Evolutionary conservation across 2,888 invertebrate species (phyloP).

Genomic region (Oeneis ivallda): DNA sequence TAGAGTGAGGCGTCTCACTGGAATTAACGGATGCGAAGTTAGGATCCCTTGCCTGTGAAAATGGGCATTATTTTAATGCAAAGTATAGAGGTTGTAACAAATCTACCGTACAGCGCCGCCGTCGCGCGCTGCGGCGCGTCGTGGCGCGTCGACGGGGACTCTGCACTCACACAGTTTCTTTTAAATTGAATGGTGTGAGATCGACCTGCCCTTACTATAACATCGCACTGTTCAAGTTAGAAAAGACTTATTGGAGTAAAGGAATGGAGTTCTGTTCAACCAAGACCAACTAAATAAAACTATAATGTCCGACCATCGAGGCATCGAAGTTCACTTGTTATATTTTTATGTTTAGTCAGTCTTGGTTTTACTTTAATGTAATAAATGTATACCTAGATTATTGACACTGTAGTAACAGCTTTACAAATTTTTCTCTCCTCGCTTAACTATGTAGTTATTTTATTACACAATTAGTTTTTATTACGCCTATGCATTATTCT

Average conservation of each 20-base stretch:
- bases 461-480: conserved; percentile 39
- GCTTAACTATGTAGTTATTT: conserved; percentile 48
- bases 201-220: conserved; percentile 63
- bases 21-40: conserved; percentile 75
- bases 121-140: conserved; percentile 51
- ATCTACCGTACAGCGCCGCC: conserved; percentile 76
- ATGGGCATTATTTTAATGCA: conserved; percentile 95
- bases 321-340: conserved; percentile 58
- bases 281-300: conserved; percentile 81
- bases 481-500: conserved; percentile 68
- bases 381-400: conserved; percentile 43
- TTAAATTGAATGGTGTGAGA: conserved; percentile 81
- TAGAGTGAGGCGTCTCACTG: conserved; percentile 75
- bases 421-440: conserved; percentile 48
- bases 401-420: conserved; percentile 45
- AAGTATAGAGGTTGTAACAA: conserved; percentile 93
- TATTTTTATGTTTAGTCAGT: conserved; percentile 80
- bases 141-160: conserved; percentile 63
- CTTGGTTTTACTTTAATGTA: conserved; percentile 74
- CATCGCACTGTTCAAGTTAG: conserved; percentile 80
- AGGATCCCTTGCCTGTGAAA: conserved; percentile 85
- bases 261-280: conserved; percentile 81
- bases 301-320: conserved; percentile 59
- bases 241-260: conserved; percentile 79
- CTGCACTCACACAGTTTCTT: conserved; percentile 78